Evolutionary conservation across 2,888 invertebrate species (phyloP).

Genomic region (Spatulosminthurus flaviceps): DNA sequence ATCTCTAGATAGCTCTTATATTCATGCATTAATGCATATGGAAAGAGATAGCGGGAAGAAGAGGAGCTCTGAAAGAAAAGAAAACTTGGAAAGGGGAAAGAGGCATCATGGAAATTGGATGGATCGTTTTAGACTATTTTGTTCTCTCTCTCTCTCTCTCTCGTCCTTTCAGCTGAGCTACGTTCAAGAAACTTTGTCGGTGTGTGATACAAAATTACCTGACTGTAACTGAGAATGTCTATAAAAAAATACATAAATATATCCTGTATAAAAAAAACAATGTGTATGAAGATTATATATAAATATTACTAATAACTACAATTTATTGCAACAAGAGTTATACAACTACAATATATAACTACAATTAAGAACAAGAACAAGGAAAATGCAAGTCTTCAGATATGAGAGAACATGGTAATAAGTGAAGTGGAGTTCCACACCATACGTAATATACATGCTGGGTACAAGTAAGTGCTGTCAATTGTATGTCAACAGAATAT

Average conservation of each 20-base stretch:
- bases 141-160: slow-evolving; percentile 27
- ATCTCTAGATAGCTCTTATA: slow-evolving; percentile 12
- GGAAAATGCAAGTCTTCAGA: too few species aligned
- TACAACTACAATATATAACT: too few species aligned
- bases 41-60: not conserved
- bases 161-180: slow-evolving; percentile 47
- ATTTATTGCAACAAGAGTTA: too few species aligned
- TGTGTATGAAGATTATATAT: slow-evolving; percentile 28
- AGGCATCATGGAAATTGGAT: slow-evolving; percentile 8
- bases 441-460: too few species aligned
- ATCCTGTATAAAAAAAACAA: slow-evolving; percentile 16
- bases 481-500: too few species aligned
- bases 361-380: too few species aligned
- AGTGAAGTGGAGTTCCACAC: too few species aligned
- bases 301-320: slow-evolving; percentile 11
- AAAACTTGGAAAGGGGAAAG: not conserved
- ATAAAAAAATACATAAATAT: slow-evolving; percentile 21
- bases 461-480: too few species aligned
- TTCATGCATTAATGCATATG: slow-evolving; percentile 40
- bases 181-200: slow-evolving; percentile 52
- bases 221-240: slow-evolving; percentile 51
- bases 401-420: too few species aligned
- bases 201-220: slow-evolving; percentile 54
- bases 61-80: not conserved
- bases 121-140: slow-evolving; percentile 15